A percentile compares a stretch with the other conserved stretches of the same genome.
Evolutionary conservation across 1,140 invertebrate species (phyloP).

Genomic region (Rhyzopertha dominica): DNA sequence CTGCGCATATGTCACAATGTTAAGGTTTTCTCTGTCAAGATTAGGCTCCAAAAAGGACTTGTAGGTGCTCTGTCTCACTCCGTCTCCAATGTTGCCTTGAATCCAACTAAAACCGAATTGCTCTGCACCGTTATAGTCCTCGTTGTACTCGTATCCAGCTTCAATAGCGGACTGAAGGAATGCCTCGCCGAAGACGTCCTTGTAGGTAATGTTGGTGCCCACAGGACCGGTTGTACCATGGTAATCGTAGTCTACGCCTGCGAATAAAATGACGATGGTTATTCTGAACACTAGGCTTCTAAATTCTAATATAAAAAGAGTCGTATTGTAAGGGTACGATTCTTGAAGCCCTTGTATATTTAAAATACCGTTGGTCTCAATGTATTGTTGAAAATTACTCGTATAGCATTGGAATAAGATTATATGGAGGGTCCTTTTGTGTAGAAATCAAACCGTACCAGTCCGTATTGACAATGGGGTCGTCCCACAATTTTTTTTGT

Average conservation of each 20-base stretch:
- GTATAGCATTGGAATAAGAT: too few species aligned
- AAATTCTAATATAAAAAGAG: too few species aligned
- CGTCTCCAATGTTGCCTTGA: background rate
- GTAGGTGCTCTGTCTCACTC: constrained; percentile 69
- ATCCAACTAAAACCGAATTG: background rate
- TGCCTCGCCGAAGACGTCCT: background rate
- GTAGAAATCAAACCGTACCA: too few species aligned
- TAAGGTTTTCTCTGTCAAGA: constrained; percentile 48
- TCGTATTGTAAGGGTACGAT: too few species aligned
- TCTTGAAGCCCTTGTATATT: too few species aligned
- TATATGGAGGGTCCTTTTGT: too few species aligned
- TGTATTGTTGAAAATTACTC: too few species aligned
- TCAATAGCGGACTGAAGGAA: constrained; percentile 23
- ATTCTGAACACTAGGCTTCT: too few species aligned
- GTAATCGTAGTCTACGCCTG: constrained; percentile 6
- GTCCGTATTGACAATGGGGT: too few species aligned
- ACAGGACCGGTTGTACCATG: constrained; percentile 12
- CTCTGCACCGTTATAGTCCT: constrained; percentile 4
- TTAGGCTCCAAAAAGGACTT: constrained; percentile 81
- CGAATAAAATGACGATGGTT: too few species aligned
- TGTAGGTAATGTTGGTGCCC: background rate
- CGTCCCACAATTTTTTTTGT: too few species aligned
- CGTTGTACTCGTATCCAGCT: constrained; percentile 34
- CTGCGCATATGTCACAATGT: constrained; percentile 46
- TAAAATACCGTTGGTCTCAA: too few species aligned